Percentiles rank a stretch among this genome's conserved stretches.
Evolutionary conservation across 2,113 vertebrate species (phyloP).

Genomic region (Tinamus guttatus): DNA sequence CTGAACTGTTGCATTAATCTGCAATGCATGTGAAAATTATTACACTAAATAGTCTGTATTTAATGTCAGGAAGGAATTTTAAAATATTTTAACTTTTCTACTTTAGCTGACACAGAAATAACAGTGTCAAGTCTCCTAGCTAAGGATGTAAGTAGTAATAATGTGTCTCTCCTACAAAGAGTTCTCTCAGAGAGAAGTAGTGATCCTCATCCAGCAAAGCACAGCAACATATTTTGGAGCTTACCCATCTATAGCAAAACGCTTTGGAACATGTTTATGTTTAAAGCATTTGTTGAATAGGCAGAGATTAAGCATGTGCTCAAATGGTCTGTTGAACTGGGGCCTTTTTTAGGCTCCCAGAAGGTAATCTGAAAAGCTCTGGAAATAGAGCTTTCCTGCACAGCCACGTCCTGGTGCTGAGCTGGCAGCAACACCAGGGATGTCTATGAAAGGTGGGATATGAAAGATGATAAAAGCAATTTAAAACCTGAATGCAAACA

Average conservation of each 20-base stretch:
- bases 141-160: neutral
- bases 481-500: neutral
- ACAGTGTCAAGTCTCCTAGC: neutral
- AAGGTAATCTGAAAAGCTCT: neutral
- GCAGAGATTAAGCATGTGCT: neutral
- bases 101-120: neutral
- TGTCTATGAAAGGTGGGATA: neutral
- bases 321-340: neutral
- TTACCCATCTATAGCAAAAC: constrained; percentile 10
- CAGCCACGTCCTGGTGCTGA: neutral
- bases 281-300: neutral
- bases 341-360: neutral
- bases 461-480: neutral
- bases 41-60: neutral
- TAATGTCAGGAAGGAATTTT: neutral
- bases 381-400: neutral
- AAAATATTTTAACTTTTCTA: neutral
- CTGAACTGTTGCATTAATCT: neutral
- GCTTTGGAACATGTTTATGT: neutral
- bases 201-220: neutral
- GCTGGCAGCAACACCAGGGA: neutral
- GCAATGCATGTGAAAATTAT: constrained; percentile 1
- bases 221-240: constrained; percentile 16
- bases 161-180: neutral
- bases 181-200: neutral